phyloP scores from a whole-genome alignment of 1,140 invertebrate genomes.

The Drosophila varians region DNA sequence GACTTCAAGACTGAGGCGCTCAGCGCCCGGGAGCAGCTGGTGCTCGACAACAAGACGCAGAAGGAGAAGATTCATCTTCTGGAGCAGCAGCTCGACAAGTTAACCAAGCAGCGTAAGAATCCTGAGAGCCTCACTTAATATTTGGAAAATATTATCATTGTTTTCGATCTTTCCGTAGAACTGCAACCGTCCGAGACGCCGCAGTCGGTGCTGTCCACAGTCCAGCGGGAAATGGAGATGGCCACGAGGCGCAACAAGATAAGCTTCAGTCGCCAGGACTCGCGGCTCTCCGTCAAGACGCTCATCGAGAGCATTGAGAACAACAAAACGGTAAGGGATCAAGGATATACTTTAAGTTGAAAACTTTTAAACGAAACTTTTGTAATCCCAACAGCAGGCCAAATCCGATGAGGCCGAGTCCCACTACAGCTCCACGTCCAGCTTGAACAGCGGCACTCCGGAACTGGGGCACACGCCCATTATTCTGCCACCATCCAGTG shows the following conservation, averaged over 20 bases:
- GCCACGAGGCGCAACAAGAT: constrained; percentile 86
- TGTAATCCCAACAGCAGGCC: constrained; percentile 38
- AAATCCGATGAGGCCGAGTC: constrained; percentile 76
- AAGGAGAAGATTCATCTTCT: constrained; percentile 90
- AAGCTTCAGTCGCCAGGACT: constrained; percentile 88
- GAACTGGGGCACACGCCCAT: constrained; percentile 67
- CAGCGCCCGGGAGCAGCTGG: constrained; percentile 91
- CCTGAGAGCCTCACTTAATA: neutral
- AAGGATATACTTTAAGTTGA: neutral
- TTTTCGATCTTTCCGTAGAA: constrained; percentile 37
- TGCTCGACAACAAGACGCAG: constrained; percentile 92
- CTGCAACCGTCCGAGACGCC: constrained; percentile 84
- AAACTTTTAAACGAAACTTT: neutral
- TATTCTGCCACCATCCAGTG: constrained; percentile 61
- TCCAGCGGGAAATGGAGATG: constrained; percentile 85
- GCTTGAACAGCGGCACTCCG: constrained; percentile 79
- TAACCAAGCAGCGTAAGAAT: constrained; percentile 83
- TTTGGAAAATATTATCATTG: neutral
- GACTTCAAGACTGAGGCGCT: constrained; percentile 96
- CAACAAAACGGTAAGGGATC: constrained; percentile 89
- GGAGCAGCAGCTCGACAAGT: constrained; percentile 91
- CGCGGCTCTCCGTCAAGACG: constrained; percentile 93
- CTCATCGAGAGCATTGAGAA: constrained; percentile 96
- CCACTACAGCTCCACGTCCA: constrained; percentile 84
- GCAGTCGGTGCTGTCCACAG: constrained; percentile 84